A percentile compares a stretch with the other conserved stretches of the same genome.
Conservation (phyloP, 2,113 vertebrate species). For the Tragelaphus scriptus region DNA sequence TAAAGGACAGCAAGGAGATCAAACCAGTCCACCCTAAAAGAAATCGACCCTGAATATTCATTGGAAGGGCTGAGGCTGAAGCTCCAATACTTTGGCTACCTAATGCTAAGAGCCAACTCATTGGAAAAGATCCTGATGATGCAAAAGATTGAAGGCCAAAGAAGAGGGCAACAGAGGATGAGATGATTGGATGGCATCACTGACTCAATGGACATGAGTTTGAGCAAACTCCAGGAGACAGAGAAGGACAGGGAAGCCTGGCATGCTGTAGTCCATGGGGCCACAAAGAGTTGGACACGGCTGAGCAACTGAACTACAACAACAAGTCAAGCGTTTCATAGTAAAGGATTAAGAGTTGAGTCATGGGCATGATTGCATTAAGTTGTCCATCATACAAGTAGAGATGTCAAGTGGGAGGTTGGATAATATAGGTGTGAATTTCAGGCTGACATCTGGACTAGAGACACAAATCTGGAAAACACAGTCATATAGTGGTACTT, state of each 20-base stretch:
- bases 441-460: not conserved
- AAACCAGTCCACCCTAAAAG: not conserved
- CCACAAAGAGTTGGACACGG: accelerated
- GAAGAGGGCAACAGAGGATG: not conserved
- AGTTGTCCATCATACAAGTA: not conserved
- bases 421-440: not conserved
- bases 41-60: not conserved
- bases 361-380: not conserved
- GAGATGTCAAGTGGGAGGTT: not conserved
- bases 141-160: not conserved
- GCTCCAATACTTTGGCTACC: not conserved
- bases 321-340: not conserved
- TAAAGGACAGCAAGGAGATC: not conserved
- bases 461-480: not conserved
- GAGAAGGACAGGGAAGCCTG: not conserved
- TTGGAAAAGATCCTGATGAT: not conserved
- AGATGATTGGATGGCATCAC: not conserved
- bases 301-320: not conserved
- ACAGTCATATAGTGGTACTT: not conserved
- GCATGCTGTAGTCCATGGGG: not conserved
- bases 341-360: not conserved
- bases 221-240: not conserved
- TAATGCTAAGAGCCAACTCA: not conserved
- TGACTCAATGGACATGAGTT: not conserved
- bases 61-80: not conserved